Evolutionary conservation across 1,140 invertebrate genomes (phyloP).

Genomic region (Apis cerana): DNA sequence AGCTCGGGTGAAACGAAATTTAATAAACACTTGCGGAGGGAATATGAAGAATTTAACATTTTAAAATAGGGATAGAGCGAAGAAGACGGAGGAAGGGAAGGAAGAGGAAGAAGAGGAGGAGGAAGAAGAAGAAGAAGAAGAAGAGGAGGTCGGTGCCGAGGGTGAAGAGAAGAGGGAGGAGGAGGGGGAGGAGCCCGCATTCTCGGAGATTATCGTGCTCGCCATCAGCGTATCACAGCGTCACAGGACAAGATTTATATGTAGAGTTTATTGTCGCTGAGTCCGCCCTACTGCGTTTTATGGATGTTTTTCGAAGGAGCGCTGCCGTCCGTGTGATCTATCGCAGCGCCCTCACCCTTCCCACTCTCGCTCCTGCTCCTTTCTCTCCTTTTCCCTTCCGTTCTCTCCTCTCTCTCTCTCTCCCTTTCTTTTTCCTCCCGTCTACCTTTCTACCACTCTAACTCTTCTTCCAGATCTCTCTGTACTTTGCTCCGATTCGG

Average conservation of each 20-base stretch:
- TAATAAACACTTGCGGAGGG: too few relatives aligned
- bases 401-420: slow-evolving; percentile 1
- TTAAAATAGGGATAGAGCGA: slow-evolving; percentile 3
- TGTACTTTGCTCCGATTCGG: slow-evolving; percentile 55
- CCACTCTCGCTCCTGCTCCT: slow-evolving; percentile 37
- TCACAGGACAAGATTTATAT: slow-evolving; percentile 82
- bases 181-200: slow-evolving; percentile 78
- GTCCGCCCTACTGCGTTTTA: slow-evolving; percentile 82
- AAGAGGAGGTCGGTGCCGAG: slow-evolving; percentile 35
- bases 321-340: slow-evolving; percentile 81
- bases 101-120: slow-evolving; percentile 27
- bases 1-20: too few relatives aligned
- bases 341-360: slow-evolving; percentile 74
- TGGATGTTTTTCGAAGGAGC: slow-evolving; percentile 82
- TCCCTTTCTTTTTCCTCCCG: slow-evolving; percentile 23
- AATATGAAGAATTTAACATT: neutral
- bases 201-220: slow-evolving; percentile 82
- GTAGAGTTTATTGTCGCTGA: slow-evolving; percentile 82
- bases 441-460: slow-evolving; percentile 5
- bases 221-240: slow-evolving; percentile 82
- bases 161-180: slow-evolving; percentile 41
- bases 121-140: slow-evolving; percentile 27
- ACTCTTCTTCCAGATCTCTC: slow-evolving; percentile 20
- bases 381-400: slow-evolving; percentile 51
- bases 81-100: slow-evolving; percentile 10